Evolutionary conservation across 1,140 invertebrate genomes (phyloP).

Genomic region (Spodoptera frugiperda): DNA sequence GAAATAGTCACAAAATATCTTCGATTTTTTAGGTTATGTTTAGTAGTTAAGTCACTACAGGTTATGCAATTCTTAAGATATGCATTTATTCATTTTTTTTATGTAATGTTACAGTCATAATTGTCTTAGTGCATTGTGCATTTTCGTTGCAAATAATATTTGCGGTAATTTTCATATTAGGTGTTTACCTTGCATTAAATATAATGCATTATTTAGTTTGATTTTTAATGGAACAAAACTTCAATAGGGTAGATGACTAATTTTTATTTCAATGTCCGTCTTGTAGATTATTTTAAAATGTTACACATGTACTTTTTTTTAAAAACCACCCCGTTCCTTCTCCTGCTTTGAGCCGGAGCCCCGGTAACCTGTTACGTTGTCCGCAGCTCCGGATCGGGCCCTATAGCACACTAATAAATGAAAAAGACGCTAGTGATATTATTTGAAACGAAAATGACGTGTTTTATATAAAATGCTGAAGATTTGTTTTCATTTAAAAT

Average conservation of each 20-base stretch:
- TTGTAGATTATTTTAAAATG: no score
- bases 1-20: constrained; percentile 49
- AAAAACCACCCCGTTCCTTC: no score
- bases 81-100: constrained; percentile 46
- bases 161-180: not conserved
- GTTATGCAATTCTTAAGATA: constrained; percentile 39
- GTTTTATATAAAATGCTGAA: not conserved
- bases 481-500: not conserved
- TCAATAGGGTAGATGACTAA: no score
- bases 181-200: not conserved
- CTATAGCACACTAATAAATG: no score
- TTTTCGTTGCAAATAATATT: constrained; percentile 25
- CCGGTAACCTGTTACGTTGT: no score
- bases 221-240: no score
- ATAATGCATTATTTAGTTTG: no score
- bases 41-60: constrained; percentile 35
- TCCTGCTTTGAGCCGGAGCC: no score
- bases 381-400: no score
- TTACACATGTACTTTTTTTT: no score
- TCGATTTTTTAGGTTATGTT: constrained; percentile 33
- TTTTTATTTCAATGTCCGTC: no score
- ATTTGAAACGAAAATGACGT: constrained; percentile 14
- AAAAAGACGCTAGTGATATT: not conserved
- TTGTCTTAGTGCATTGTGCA: constrained; percentile 5
- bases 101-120: constrained; percentile 38